Conservation (phyloP, 2,888 invertebrate genomes). For the Nomada ferruginata region DNA sequence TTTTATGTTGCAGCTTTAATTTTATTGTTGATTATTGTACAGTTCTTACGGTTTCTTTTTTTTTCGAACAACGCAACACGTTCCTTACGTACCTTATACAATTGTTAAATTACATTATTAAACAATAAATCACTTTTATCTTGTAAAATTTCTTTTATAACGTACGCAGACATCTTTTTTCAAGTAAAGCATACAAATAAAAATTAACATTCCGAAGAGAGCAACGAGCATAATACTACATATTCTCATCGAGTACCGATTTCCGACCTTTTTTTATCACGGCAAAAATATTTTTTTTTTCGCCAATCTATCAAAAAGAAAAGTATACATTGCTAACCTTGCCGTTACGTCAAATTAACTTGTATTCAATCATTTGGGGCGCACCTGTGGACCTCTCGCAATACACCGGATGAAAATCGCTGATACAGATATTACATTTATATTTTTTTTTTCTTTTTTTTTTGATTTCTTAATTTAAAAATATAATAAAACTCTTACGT, state of each 20-base stretch:
- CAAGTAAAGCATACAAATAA: background rate
- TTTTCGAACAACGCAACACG: slow-evolving; percentile 9
- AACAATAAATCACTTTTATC: slow-evolving; percentile 54
- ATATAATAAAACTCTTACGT: background rate
- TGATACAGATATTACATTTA: background rate
- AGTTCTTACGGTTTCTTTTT: slow-evolving; percentile 47
- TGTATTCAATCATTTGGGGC: no score
- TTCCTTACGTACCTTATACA: slow-evolving; percentile 61
- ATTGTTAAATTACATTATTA: slow-evolving; percentile 55
- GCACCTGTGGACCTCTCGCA: no score
- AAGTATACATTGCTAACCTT: no score
- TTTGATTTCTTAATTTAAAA: background rate
- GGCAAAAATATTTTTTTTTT: background rate
- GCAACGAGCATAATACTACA: background rate
- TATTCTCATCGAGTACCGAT: no score
- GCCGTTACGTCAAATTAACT: no score
- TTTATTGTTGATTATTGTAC: slow-evolving; percentile 45
- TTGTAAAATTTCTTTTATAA: background rate
- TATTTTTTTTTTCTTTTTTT: background rate
- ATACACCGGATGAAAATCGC: no score
- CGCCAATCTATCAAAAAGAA: background rate
- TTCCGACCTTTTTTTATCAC: no score
- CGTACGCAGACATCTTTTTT: background rate
- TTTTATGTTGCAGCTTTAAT: slow-evolving; percentile 22
- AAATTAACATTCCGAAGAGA: background rate